Conservation (phyloP, 2,797 vertebrate species). For the Arctocebus calabarensis region DNA sequence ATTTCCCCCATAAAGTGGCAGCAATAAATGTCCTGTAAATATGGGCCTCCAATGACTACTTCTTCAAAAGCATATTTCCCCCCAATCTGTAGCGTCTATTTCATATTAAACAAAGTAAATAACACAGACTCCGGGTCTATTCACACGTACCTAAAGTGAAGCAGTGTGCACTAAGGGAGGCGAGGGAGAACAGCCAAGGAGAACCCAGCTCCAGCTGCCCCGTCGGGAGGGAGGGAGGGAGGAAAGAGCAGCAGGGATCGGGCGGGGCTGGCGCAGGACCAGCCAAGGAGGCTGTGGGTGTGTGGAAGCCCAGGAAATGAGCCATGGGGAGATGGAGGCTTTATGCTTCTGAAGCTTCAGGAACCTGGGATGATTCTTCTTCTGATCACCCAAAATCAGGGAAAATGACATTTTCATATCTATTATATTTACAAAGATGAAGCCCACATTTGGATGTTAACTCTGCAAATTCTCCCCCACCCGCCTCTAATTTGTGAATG, state of each 20-base stretch:
- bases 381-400: not conserved
- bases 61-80: constrained; percentile 68
- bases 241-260: not conserved
- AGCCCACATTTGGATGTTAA: not conserved
- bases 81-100: constrained; percentile 70
- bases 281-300: not conserved
- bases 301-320: not conserved
- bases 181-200: not conserved
- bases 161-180: not conserved
- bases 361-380: not conserved
- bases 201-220: not conserved
- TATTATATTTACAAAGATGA: not conserved
- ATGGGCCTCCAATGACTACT: constrained; percentile 72
- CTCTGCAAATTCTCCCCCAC: not conserved
- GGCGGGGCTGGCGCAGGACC: not conserved
- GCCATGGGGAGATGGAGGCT: not conserved
- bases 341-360: not conserved
- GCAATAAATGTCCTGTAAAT: constrained; percentile 75
- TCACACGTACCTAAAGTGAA: constrained; percentile 49
- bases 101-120: constrained; percentile 77
- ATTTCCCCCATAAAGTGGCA: constrained; percentile 76
- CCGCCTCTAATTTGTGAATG: not conserved
- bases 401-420: not conserved
- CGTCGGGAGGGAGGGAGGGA: not conserved
- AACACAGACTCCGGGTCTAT: constrained; percentile 19